Conservation (phyloP, 2,888 invertebrate genomes). For the Heliconius sara region DNA sequence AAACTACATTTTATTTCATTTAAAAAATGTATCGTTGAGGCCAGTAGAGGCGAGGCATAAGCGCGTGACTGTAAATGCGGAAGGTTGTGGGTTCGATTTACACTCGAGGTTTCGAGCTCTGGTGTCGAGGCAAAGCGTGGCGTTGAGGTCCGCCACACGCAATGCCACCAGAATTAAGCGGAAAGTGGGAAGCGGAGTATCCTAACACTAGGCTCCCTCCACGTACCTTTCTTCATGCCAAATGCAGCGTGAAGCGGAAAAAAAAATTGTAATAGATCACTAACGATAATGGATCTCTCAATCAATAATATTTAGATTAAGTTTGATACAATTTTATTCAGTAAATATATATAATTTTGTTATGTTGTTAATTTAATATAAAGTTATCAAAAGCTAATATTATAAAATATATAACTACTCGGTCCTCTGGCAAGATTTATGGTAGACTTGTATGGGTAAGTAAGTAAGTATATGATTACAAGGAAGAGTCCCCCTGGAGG, state of each 20-base stretch:
- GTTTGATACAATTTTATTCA: not conserved
- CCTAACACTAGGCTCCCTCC: too few species aligned
- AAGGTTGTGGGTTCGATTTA: too few species aligned
- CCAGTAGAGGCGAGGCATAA: not conserved
- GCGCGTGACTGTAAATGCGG: too few species aligned
- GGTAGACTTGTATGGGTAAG: not conserved
- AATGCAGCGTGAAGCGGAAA: too few species aligned
- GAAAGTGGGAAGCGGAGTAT: too few species aligned
- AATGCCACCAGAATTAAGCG: too few species aligned
- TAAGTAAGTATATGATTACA: not conserved
- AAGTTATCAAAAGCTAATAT: not conserved
- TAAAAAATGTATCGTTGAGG: not conserved
- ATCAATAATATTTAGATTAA: not conserved
- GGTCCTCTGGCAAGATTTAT: not conserved
- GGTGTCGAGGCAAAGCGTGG: too few species aligned
- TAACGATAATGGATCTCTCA: not conserved
- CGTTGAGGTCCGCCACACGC: too few species aligned
- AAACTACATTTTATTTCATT: slow-evolving; percentile 34
- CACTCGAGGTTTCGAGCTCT: too few species aligned
- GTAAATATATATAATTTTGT: not conserved
- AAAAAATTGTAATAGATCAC: not conserved
- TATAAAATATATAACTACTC: not conserved
- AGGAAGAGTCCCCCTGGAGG: not conserved
- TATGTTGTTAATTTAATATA: not conserved
- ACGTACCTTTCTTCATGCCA: too few species aligned